Conservation (phyloP, 2,113 vertebrate species). For the Mus musculus region GRCm39 chr10:84135001-84135500, state of each 20-base stretch:
- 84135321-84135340: neutral
- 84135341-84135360: neutral
- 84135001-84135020: neutral
- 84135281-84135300: neutral
- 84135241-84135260: neutral
- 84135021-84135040: neutral
- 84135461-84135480: no score
- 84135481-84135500: no score
- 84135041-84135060: neutral
- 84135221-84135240: neutral
- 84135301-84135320: neutral
- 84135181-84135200: neutral
- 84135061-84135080: slow-evolving; percentile 1
- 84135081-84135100: neutral
- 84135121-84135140: neutral
- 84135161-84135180: neutral
- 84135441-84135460: no score
- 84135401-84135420: neutral
- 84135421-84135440: no score
- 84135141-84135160: neutral
- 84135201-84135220: neutral
- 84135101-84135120: neutral
- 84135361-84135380: neutral
- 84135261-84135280: neutral
- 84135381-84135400: neutral